Evolutionary conservation across 37 sponge, comb jelly and placozoan species (phyloP).

Genomic region (Halichondria panicea): DNA sequence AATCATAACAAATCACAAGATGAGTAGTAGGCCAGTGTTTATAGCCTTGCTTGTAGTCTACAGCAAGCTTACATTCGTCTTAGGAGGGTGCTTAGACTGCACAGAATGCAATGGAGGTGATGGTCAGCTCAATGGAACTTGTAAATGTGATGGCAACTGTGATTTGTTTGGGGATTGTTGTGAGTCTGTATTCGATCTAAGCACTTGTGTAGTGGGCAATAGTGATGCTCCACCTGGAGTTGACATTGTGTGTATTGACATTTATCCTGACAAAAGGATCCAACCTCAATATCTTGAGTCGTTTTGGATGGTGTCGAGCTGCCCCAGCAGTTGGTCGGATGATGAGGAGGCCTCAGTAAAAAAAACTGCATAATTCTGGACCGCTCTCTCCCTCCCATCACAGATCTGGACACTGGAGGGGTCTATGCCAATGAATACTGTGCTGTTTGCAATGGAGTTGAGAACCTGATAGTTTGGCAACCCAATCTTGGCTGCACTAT

Average conservation of each 20-base stretch:
- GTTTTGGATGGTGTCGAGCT: conserved; percentile 21
- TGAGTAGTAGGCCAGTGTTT: too few relatives aligned
- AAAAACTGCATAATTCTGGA: neutral
- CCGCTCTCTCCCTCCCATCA: conserved; percentile 30
- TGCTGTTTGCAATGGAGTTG: conserved; percentile 38
- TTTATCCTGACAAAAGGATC: too few relatives aligned
- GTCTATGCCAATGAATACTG: conserved; percentile 57
- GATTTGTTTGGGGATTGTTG: conserved; percentile 29
- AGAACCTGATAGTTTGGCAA: conserved; percentile 3
- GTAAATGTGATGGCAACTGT: conserved; percentile 28
- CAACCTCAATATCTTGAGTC: too few relatives aligned
- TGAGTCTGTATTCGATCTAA: neutral
- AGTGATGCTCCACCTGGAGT: conserved; percentile 23
- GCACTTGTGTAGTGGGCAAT: neutral
- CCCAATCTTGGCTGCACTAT: conserved; percentile 6
- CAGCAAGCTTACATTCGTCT: too few relatives aligned
- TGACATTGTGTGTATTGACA: too few relatives aligned
- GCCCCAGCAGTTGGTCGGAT: conserved; percentile 19
- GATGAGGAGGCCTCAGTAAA: too few relatives aligned
- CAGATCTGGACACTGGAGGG: conserved; percentile 21
- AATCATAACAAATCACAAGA: too few relatives aligned
- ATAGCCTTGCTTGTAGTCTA: too few relatives aligned
- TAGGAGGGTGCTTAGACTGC: too few relatives aligned
- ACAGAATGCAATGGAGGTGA: too few relatives aligned
- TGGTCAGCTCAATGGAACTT: too few relatives aligned